A percentile compares a stretch with the other conserved stretches of the same genome.
These are phyloP conservation scores for Myrmophylax atrothorax DNA, from an alignment of 2,113 vertebrate genomes.

Conservation along the genomic window DNA sequence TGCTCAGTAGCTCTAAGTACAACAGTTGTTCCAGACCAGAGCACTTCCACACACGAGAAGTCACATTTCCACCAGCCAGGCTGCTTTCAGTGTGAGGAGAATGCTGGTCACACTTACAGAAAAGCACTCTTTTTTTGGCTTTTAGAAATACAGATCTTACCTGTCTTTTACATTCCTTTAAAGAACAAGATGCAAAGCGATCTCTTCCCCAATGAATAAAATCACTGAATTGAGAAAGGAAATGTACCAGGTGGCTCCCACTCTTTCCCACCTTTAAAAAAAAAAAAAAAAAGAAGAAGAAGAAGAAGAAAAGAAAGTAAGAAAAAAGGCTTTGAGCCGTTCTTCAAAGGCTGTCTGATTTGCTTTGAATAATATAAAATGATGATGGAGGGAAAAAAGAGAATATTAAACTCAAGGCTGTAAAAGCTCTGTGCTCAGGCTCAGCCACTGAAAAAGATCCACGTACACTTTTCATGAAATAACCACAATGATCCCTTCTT, in stretches of 20 bases:
- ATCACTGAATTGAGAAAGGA: constrained; percentile 30
- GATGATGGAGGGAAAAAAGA: constrained; percentile 66
- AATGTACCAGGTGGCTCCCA: constrained; percentile 28
- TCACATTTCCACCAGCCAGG: neutral
- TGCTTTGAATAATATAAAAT: constrained; percentile 73
- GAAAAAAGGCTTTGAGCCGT: constrained; percentile 59
- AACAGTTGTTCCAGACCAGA: neutral
- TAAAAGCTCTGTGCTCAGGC: constrained; percentile 41
- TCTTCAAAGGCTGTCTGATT: constrained; percentile 73
- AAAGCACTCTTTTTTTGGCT: neutral
- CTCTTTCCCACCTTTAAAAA: neutral
- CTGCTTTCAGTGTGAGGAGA: neutral
- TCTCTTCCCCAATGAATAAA: constrained; percentile 57
- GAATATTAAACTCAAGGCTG: constrained; percentile 66
- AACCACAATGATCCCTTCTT: neutral
- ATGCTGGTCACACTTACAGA: neutral
- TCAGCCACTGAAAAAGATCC: constrained; percentile 32
- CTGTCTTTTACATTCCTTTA: constrained; percentile 37
- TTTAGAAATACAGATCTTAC: constrained; percentile 30
- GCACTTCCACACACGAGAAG: neutral
- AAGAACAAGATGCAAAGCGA: constrained; percentile 8
- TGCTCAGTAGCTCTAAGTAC: neutral
- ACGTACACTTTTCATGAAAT: constrained; percentile 22
- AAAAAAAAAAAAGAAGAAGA: neutral
- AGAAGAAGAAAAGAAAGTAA: neutral